Evolutionary conservation across 2,797 vertebrate genomes (phyloP).

Genomic region (Lophius americanus): DNA sequence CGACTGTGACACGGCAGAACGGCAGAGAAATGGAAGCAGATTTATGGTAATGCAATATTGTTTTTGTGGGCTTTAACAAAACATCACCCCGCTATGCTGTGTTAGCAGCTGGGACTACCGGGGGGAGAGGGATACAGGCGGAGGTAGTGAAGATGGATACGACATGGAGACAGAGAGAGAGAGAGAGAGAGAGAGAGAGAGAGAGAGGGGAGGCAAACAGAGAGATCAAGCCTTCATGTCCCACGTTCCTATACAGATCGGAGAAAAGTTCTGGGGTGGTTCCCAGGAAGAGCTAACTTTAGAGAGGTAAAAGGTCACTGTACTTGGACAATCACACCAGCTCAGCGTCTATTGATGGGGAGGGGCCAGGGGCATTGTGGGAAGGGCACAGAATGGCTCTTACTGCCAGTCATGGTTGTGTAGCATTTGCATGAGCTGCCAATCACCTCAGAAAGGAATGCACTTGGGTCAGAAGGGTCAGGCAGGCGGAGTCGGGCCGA

Average conservation of each 20-base stretch:
- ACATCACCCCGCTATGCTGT: slow-evolving; percentile 58
- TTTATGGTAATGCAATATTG: slow-evolving; percentile 83
- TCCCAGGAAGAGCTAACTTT: slow-evolving; percentile 82
- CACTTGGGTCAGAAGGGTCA: slow-evolving; percentile 80
- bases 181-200: slow-evolving; percentile 52
- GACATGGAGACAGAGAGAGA: slow-evolving; percentile 45
- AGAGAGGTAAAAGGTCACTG: slow-evolving; percentile 86
- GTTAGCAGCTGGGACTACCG: slow-evolving; percentile 72
- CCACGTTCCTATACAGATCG: slow-evolving; percentile 81
- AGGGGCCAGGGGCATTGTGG: slow-evolving; percentile 86
- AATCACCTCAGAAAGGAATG: slow-evolving; percentile 87
- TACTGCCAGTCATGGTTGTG: slow-evolving; percentile 83
- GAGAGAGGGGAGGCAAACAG: slow-evolving; percentile 67
- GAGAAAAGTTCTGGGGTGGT: slow-evolving; percentile 82
- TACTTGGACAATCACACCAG: slow-evolving; percentile 87
- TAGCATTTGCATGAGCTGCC: slow-evolving; percentile 85
- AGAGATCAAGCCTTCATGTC: slow-evolving; percentile 78
- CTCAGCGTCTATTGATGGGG: slow-evolving; percentile 86
- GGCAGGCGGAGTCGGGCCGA: slow-evolving; percentile 73
- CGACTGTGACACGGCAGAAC: slow-evolving; percentile 78
- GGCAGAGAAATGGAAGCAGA: slow-evolving; percentile 72
- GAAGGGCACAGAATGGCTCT: slow-evolving; percentile 82
- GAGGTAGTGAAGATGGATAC: slow-evolving; percentile 59
- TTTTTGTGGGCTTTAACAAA: slow-evolving; percentile 72
- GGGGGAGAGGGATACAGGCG: slow-evolving; percentile 64